These are phyloP conservation scores for Aleiodes alternator DNA, from an alignment of 2,888 invertebrate genomes.

Conservation along the genomic window DNA sequence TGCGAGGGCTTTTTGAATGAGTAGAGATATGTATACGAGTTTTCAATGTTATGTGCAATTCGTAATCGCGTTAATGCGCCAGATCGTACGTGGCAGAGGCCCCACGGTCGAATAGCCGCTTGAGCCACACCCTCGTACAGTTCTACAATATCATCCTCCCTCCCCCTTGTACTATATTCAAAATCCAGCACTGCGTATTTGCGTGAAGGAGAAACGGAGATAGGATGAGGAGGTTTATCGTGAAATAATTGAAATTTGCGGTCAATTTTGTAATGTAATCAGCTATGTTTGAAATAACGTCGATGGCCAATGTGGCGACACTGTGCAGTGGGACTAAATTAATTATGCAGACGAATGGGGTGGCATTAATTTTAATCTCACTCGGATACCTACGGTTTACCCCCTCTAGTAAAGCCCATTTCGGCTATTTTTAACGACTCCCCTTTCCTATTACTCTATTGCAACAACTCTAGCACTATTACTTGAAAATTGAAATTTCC, in stretches of 20 bases:
- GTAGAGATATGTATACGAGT: neutral
- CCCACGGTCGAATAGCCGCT: slow-evolving; percentile 39
- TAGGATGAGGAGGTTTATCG: slow-evolving; percentile 62
- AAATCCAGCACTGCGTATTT: slow-evolving; percentile 14
- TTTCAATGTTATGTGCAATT: slow-evolving; percentile 49
- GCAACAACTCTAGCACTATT: no score
- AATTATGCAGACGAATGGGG: slow-evolving; percentile 70
- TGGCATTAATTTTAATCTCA: slow-evolving; percentile 66
- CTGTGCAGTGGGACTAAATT: slow-evolving; percentile 62
- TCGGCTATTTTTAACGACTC: no score
- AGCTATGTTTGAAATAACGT: slow-evolving; percentile 70
- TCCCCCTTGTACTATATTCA: slow-evolving; percentile 5
- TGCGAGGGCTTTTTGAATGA: slow-evolving; percentile 2
- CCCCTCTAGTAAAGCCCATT: no score
- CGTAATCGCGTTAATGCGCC: slow-evolving; percentile 56
- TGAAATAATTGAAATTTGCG: slow-evolving; percentile 73
- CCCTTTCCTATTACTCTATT: no score
- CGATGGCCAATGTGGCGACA: slow-evolving; percentile 63
- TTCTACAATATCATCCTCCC: neutral
- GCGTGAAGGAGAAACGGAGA: neutral
- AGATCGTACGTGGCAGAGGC: slow-evolving; percentile 57
- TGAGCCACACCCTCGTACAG: slow-evolving; percentile 24
- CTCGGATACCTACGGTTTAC: slow-evolving; percentile 38
- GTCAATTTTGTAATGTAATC: slow-evolving; percentile 71
- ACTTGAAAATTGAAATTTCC: no score